Evolutionary conservation across 1,140 invertebrate genomes (phyloP).

Genomic region (Apis dorsata): DNA sequence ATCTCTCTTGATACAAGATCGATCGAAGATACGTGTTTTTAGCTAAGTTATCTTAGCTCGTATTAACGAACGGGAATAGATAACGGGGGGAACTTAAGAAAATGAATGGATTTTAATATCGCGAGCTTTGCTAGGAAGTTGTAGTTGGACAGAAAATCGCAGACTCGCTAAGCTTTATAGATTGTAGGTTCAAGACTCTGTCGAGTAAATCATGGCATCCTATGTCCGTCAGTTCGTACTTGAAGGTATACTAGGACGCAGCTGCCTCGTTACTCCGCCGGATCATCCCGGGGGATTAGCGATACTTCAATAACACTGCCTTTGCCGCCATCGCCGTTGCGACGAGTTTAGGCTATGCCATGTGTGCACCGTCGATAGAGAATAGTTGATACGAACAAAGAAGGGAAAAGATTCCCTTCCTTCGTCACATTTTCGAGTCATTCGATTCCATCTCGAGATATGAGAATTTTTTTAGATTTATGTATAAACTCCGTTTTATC

Average conservation of each 20-base stretch:
- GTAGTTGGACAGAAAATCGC: constrained; percentile 58
- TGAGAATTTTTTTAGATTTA: background rate
- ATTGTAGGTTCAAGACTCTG: constrained; percentile 73
- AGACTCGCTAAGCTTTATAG: constrained; percentile 74
- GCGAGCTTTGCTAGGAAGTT: constrained; percentile 56
- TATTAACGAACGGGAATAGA: constrained; percentile 34
- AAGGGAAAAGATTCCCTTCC: too few species aligned
- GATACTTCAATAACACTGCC: constrained; percentile 70
- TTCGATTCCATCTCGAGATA: background rate
- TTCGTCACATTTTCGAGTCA: background rate
- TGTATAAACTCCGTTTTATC: too few species aligned
- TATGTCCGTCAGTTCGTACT: constrained; percentile 66
- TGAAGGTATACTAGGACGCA: constrained; percentile 67
- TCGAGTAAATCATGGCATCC: constrained; percentile 75
- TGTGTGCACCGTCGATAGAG: constrained; percentile 10
- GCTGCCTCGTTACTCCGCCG: constrained; percentile 65
- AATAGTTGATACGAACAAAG: too few species aligned
- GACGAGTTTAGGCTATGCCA: constrained; percentile 3
- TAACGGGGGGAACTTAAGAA: constrained; percentile 63
- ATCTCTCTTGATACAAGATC: constrained; percentile 12
- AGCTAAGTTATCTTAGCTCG: background rate
- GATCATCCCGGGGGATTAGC: constrained; percentile 71
- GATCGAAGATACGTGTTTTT: constrained; percentile 29
- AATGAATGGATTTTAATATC: constrained; percentile 77
- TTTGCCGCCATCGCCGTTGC: constrained; percentile 29